Conservation (phyloP, 2,888 invertebrate species). For the Dendrolimus houi region DNA sequence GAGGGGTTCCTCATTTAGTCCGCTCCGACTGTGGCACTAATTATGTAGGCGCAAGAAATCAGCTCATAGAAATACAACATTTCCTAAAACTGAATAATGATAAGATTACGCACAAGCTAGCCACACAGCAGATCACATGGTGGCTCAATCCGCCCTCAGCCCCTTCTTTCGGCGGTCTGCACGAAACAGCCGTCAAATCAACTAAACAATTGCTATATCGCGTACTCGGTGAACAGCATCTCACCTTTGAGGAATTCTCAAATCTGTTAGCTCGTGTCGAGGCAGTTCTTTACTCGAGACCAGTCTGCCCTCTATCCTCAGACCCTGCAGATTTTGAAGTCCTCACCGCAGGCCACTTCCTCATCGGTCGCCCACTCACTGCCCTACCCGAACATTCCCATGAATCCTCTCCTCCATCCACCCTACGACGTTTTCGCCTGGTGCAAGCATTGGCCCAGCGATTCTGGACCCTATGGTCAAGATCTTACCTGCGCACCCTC, state of each 20-base stretch:
- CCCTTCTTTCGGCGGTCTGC: conserved; percentile 1
- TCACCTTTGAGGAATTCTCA: conserved; percentile 3
- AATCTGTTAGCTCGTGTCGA: conserved; percentile 1
- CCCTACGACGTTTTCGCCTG: too few species aligned
- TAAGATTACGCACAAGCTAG: background rate
- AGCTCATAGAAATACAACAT: conserved; percentile 2
- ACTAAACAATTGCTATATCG: background rate
- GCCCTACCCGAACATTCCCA: background rate
- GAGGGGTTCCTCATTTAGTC: background rate
- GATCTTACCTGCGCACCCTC: too few species aligned
- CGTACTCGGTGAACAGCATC: background rate
- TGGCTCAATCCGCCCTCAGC: background rate
- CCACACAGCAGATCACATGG: conserved; percentile 1
- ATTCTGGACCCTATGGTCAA: too few species aligned
- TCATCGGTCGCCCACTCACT: conserved; percentile 3
- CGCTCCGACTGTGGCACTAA: conserved; percentile 3
- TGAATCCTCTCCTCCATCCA: too few species aligned
- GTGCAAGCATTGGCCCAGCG: too few species aligned
- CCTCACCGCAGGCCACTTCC: conserved; percentile 2
- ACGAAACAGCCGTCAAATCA: conserved; percentile 1
- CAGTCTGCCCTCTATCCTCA: background rate
- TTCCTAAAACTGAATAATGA: background rate
- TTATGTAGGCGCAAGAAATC: background rate
- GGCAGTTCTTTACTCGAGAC: conserved; percentile 1
- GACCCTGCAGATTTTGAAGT: conserved; percentile 1